Percentiles rank a stretch among this genome's conserved stretches.
phyloP scores from a whole-genome alignment of 2,797 vertebrate species.

The Onychomys arenicola region DNA sequence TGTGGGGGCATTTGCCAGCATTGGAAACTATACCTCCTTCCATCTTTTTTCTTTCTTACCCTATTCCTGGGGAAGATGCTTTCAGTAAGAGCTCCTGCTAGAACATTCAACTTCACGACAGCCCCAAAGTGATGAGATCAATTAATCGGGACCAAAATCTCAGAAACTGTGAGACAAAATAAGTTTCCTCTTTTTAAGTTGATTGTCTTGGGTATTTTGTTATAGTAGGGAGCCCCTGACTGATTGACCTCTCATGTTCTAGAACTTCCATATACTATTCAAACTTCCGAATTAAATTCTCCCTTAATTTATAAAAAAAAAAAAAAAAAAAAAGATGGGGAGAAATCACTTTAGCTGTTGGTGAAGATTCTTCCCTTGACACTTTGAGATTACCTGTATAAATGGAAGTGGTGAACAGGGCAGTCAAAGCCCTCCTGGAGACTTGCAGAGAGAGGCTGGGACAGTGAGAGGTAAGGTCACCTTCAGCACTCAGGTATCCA shows the following conservation, averaged over 20 bases:
- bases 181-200: not conserved
- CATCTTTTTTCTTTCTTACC: not conserved
- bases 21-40: not conserved
- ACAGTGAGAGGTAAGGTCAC: not conserved
- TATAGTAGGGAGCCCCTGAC: not conserved
- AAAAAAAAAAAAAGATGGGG: too few relatives aligned
- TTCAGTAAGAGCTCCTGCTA: not conserved
- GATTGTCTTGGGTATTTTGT: not conserved
- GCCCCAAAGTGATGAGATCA: not conserved
- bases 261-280: not conserved
- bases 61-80: not conserved
- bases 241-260: not conserved
- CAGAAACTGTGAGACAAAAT: not conserved
- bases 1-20: not conserved
- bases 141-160: not conserved
- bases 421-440: not conserved
- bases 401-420: not conserved
- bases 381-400: not conserved
- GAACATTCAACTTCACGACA: not conserved
- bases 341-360: not conserved
- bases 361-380: not conserved
- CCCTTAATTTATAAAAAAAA: not conserved
- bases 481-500: not conserved
- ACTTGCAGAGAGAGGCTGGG: not conserved
- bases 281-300: not conserved